Percentiles rank a stretch among this genome's conserved stretches.
Evolutionary conservation across 2,797 vertebrate genomes (phyloP).

Genomic region (Sylvilagus floridanus): DNA sequence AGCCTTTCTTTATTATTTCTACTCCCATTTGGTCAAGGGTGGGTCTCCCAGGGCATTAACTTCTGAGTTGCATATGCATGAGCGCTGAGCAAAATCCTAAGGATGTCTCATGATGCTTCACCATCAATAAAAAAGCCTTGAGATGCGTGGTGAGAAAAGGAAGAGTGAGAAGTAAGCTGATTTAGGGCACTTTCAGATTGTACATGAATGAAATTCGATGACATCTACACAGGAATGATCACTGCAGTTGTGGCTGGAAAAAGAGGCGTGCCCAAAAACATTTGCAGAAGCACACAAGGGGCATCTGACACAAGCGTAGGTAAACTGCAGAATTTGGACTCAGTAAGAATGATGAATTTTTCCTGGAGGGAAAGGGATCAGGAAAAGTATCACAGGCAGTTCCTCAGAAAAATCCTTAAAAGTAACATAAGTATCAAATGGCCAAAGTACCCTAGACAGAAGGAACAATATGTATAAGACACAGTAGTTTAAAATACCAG

Average conservation of each 20-base stretch:
- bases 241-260: background rate
- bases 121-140: background rate
- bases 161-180: background rate
- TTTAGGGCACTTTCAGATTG: background rate
- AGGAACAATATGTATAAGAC: background rate
- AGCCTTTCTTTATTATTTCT: background rate
- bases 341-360: background rate
- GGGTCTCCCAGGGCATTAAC: background rate
- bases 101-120: background rate
- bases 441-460: slow-evolving; percentile 15
- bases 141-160: too few relatives aligned
- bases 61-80: background rate
- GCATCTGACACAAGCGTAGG: background rate
- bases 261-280: background rate
- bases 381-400: background rate
- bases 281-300: background rate
- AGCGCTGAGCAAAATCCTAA: background rate
- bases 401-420: background rate
- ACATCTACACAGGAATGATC: background rate
- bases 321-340: background rate
- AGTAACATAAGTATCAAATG: background rate
- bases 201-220: background rate
- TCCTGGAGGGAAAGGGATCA: background rate
- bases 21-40: background rate
- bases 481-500: background rate